phyloP scores from a whole-genome alignment of 2,113 vertebrate genomes.

The Pomatostomus ruficeps region DNA sequence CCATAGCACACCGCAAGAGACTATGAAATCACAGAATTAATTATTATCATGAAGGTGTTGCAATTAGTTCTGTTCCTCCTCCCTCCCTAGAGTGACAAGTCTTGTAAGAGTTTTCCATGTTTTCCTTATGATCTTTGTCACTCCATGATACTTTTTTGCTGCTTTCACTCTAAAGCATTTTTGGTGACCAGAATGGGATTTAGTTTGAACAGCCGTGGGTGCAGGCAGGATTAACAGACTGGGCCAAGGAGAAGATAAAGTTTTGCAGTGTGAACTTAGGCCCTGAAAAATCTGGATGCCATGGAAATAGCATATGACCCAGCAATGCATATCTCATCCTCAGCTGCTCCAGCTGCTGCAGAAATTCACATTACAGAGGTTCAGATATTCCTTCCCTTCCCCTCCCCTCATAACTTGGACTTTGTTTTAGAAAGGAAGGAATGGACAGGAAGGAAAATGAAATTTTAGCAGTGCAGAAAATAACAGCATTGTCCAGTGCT shows the following conservation, averaged over 20 bases:
- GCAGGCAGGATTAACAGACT: background rate
- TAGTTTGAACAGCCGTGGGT: background rate
- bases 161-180: background rate
- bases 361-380: background rate
- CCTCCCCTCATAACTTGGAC: accelerated
- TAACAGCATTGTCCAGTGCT: accelerated
- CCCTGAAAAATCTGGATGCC: background rate
- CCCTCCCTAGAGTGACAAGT: accelerated
- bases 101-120: background rate
- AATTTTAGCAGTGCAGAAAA: background rate
- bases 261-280: background rate
- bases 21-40: background rate
- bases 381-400: background rate
- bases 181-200: background rate
- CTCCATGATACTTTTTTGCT: background rate
- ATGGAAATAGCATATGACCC: background rate
- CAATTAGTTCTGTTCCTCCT: background rate
- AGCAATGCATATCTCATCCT: background rate
- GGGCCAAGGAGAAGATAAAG: background rate
- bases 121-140: background rate
- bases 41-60: background rate
- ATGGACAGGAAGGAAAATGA: background rate
- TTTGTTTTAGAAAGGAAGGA: background rate
- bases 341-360: background rate
- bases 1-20: no score